Conservation (phyloP, 2,797 vertebrate genomes). For the Enteromius mattozi region DNA sequence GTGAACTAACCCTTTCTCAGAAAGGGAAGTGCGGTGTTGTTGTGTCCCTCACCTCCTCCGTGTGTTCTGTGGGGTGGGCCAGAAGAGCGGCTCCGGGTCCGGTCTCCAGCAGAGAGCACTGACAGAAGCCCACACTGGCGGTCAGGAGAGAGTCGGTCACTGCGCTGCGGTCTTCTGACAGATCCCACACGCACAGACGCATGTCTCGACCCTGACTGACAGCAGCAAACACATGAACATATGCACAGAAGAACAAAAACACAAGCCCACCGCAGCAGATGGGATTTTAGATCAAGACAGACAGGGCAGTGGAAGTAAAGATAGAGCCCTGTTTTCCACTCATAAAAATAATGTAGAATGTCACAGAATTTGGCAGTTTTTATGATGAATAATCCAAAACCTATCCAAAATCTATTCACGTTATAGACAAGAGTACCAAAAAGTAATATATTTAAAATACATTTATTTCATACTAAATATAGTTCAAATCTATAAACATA, state of each 20-base stretch:
- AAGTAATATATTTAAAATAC: too few relatives aligned
- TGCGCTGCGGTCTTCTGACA: slow-evolving; percentile 83
- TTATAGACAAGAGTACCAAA: too few relatives aligned
- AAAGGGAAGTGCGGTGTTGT: neutral
- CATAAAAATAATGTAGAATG: neutral
- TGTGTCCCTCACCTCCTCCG: slow-evolving; percentile 84
- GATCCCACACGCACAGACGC: slow-evolving; percentile 87
- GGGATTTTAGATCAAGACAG: neutral
- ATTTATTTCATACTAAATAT: too few relatives aligned
- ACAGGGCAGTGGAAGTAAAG: neutral
- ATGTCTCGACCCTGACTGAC: slow-evolving; percentile 92
- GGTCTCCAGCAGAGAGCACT: slow-evolving; percentile 80
- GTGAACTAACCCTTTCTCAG: neutral
- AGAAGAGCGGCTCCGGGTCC: slow-evolving; percentile 76
- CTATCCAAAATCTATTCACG: too few relatives aligned
- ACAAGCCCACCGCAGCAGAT: neutral
- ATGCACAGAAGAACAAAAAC: slow-evolving; percentile 6
- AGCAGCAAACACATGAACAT: slow-evolving; percentile 26
- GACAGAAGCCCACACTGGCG: slow-evolving; percentile 90
- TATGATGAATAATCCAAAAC: too few relatives aligned
- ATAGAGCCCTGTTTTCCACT: neutral
- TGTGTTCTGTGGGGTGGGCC: slow-evolving; percentile 82
- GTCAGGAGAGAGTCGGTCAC: slow-evolving; percentile 79
- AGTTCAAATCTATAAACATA: too few relatives aligned
- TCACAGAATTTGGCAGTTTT: neutral